Evolutionary conservation across 1,140 invertebrate genomes (phyloP), one percentile per base, ranked within the genome.

Genomic region (Ceratoteleas bidentatus): DNA sequence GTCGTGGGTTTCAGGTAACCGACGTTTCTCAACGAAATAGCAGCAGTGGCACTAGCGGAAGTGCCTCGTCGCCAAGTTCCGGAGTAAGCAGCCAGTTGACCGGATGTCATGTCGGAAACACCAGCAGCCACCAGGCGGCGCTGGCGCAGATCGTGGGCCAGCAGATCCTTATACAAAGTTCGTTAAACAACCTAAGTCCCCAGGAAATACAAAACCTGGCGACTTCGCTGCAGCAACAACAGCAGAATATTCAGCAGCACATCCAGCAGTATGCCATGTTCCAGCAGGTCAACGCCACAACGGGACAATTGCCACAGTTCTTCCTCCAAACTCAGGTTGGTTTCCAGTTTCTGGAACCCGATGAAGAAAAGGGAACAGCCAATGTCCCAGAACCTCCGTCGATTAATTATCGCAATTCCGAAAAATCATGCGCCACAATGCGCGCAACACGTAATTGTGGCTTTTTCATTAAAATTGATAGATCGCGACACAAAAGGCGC

Each of bases 321-420:
- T 95, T 96, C 87, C 90, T 97, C 13, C 96, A 96, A 87, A 96
- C 96, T 92, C 96, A 96, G 94, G 95, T 96, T 10, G 5, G 47
- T 70, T 56, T 24, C 49, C 9, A 43, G 9, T n/a, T 43, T 43
- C 40, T 10, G 40, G 8, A 10, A n/a, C 40, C 7, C 4, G 0
- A 52, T 9, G 24, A 52, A 52, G 24, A 24, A 24, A 2, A 1
- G 24, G 1, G 4, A 24, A 24, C 24, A 24, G 1, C 1, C 1
- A 24, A 24, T 4, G 24, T 24, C 24, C 4, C 4, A 24, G 24
- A 24, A 24, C 24, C 4, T 24, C 24, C 1, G 24, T 24, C 24
- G 4, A 24, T 24, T 24, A 24, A 24, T 24, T 24, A 24, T 6
- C 40, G 6, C 40, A 6, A n/a, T 43, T 43, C 40, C 40, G 40